These are phyloP conservation scores for Dryobota labecula DNA, from an alignment of 2,888 invertebrate genomes.

Conservation along the genomic window DNA sequence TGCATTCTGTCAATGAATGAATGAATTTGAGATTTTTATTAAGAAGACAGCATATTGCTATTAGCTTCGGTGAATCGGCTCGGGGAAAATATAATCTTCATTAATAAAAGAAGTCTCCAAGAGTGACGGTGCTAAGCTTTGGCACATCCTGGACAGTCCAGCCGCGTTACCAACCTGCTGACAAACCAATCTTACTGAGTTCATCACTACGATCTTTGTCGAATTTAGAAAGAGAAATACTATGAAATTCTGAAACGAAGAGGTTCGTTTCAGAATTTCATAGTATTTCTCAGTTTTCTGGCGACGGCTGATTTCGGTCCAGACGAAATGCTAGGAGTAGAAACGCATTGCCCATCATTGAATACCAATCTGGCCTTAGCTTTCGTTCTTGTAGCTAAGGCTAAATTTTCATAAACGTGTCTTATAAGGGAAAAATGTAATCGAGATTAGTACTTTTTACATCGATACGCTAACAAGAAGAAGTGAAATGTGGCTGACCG, in stretches of 20 bases:
- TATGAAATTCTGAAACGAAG: no score
- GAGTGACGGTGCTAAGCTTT: neutral
- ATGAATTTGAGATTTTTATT: neutral
- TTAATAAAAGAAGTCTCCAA: neutral
- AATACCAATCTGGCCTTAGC: neutral
- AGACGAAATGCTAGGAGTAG: neutral
- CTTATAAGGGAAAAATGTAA: neutral
- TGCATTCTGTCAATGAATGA: neutral
- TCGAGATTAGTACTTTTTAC: neutral
- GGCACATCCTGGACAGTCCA: neutral
- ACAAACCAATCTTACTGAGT: neutral
- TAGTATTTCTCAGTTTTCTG: no score
- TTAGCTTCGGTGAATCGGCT: neutral
- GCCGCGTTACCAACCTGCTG: neutral
- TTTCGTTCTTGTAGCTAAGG: no score
- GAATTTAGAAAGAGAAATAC: neutral
- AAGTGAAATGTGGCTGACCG: neutral
- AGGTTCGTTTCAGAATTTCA: no score
- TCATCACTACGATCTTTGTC: neutral
- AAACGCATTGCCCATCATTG: neutral
- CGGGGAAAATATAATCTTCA: neutral
- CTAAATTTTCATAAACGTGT: neutral
- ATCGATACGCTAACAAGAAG: no score
- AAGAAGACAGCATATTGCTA: neutral
- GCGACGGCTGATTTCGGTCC: neutral